Conservation (phyloP, 2,888 invertebrate genomes). For the Perdita meconis region DNA sequence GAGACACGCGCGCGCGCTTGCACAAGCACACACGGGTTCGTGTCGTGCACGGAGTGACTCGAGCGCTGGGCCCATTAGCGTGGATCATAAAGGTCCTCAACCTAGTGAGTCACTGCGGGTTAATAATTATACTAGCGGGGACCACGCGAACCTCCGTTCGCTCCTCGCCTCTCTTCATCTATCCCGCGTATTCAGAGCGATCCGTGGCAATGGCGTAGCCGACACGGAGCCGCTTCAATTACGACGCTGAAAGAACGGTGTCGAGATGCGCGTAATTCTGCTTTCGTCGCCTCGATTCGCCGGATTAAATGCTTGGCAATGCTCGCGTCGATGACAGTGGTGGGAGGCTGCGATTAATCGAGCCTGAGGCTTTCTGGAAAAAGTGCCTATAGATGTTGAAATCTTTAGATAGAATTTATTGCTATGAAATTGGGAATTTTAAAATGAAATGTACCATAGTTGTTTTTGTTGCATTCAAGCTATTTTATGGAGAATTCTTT, state of each 20-base stretch:
- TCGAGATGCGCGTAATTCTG: not conserved
- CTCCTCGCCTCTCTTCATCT: slow-evolving; percentile 23
- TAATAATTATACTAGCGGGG: slow-evolving; percentile 72
- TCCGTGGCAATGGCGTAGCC: slow-evolving; percentile 25
- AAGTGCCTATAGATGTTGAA: too few relatives aligned
- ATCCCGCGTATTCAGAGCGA: slow-evolving; percentile 40
- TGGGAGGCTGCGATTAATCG: not conserved
- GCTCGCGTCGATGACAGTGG: not conserved
- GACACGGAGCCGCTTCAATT: slow-evolving; percentile 22
- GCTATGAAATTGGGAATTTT: too few relatives aligned
- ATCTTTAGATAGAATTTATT: too few relatives aligned
- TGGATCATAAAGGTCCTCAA: slow-evolving; percentile 79
- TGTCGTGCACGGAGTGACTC: slow-evolving; percentile 35
- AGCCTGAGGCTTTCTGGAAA: too few relatives aligned
- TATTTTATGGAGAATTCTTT: too few relatives aligned
- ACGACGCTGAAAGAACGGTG: slow-evolving; percentile 18
- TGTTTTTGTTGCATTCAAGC: too few relatives aligned
- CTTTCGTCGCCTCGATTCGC: slow-evolving; percentile 7
- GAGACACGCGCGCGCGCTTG: slow-evolving; percentile 16
- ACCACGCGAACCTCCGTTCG: slow-evolving; percentile 48
- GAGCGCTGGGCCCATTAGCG: slow-evolving; percentile 73
- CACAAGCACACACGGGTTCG: not conserved
- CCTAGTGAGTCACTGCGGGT: slow-evolving; percentile 78
- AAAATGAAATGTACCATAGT: too few relatives aligned
- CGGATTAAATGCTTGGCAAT: slow-evolving; percentile 7